A percentile compares a stretch with the other conserved stretches of the same genome.
Evolutionary conservation across 2,888 invertebrate species (phyloP).

Genomic region (Andrena marginata): DNA sequence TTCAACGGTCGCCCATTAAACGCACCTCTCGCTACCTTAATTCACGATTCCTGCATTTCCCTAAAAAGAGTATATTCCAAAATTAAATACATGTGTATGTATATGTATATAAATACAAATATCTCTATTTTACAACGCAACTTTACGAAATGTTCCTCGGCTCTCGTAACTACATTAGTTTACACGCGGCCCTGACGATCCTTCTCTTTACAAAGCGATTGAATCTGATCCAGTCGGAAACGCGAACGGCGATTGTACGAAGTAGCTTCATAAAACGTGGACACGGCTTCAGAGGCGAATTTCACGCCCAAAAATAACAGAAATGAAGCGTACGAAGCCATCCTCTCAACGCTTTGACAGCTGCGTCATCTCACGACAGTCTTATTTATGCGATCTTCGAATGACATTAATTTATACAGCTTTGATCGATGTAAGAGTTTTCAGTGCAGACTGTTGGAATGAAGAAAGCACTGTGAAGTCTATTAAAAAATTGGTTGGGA

Average conservation of each 20-base stretch:
- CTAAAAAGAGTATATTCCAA: constrained; percentile 50
- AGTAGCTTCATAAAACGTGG: constrained; percentile 9
- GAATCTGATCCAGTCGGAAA: constrained; percentile 10
- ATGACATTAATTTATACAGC: no score
- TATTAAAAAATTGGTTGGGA: no score
- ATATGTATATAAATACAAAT: constrained; percentile 44
- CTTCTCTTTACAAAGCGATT: constrained; percentile 29
- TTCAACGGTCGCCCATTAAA: background rate
- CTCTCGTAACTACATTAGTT: constrained; percentile 24
- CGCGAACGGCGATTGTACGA: constrained; percentile 6
- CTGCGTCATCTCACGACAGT: no score
- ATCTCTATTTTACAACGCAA: constrained; percentile 31
- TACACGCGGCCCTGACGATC: constrained; percentile 8
- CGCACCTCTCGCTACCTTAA: constrained; percentile 22
- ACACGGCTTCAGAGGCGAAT: constrained; percentile 2
- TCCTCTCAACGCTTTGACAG: no score
- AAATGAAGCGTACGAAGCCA: background rate
- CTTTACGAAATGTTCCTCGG: constrained; percentile 18
- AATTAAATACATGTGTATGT: constrained; percentile 49
- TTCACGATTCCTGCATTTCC: constrained; percentile 38
- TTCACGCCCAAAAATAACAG: background rate
- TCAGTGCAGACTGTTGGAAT: no score
- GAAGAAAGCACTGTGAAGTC: no score
- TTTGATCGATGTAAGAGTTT: no score
- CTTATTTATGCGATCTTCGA: no score